Percentiles rank a stretch among this genome's conserved stretches.
Conservation (phyloP, 2,797 vertebrate genomes). For the Babyrousa celebensis region DNA sequence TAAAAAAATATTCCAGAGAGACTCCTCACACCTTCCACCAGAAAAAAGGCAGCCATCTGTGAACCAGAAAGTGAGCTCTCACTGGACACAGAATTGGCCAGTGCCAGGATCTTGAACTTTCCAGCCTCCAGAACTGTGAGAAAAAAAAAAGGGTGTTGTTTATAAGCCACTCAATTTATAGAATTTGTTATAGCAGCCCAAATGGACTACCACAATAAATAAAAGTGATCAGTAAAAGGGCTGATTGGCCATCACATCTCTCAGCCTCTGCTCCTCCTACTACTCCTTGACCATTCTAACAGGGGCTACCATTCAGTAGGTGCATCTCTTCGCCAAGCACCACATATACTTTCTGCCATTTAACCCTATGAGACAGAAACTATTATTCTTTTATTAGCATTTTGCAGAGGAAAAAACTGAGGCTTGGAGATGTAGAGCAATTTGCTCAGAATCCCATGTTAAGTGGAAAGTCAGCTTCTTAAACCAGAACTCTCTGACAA, state of each 20-base stretch:
- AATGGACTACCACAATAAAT: not conserved
- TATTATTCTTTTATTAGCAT: not conserved
- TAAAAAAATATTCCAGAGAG: not conserved
- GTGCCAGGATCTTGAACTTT: not conserved
- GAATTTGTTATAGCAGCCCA: not conserved
- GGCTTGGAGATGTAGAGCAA: not conserved
- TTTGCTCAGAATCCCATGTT: not conserved
- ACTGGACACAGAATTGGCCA: too few relatives aligned
- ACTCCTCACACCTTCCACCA: not conserved
- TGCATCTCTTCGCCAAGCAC: not conserved
- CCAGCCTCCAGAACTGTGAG: not conserved
- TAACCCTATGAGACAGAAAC: not conserved
- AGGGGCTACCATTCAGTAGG: not conserved
- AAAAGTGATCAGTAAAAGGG: not conserved
- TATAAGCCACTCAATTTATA: not conserved
- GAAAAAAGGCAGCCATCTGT: not conserved
- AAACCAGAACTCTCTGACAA: not conserved
- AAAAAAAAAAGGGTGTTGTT: not conserved
- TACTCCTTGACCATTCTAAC: not conserved
- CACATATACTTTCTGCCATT: not conserved
- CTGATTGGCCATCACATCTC: not conserved
- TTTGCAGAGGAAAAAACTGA: constrained; percentile 6
- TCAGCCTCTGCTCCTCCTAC: not conserved
- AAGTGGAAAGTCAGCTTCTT: not conserved
- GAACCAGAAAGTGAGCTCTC: not conserved